Percentiles rank a stretch among this genome's conserved stretches.
Conservation (phyloP, 2,113 vertebrate genomes). For the Spea bombifrons region DNA sequence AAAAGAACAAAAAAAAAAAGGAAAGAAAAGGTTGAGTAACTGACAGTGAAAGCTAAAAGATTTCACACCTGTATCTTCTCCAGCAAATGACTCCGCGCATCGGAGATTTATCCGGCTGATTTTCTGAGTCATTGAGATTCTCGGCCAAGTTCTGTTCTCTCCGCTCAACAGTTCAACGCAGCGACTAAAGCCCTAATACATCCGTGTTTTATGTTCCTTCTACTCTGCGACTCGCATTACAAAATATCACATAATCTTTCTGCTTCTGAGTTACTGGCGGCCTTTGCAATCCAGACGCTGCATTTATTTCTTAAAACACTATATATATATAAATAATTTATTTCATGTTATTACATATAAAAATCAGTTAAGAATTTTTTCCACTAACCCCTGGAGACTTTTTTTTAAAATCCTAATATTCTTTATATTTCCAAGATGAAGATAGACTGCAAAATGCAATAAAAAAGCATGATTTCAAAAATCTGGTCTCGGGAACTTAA, state of each 20-base stretch:
- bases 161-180: constrained; percentile 11
- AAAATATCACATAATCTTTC: constrained; percentile 23
- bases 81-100: constrained; percentile 13
- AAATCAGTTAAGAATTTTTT: no score
- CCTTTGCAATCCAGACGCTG: no score
- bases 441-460: no score
- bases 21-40: constrained; percentile 12
- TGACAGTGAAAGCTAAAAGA: constrained; percentile 24
- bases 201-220: background rate
- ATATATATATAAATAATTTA: no score
- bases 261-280: background rate
- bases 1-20: background rate
- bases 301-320: no score
- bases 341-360: no score
- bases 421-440: no score
- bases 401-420: no score
- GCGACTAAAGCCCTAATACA: constrained; percentile 6
- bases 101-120: constrained; percentile 21
- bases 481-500: no score
- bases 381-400: no score
- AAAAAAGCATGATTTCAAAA: no score
- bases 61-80: constrained; percentile 17
- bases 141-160: constrained; percentile 11
- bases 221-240: accelerated
- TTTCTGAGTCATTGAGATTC: constrained; percentile 50